Evolutionary conservation across 2,113 vertebrate species (phyloP), one percentile per base, ranked within the genome.

Genomic region (Mesoclemmys tuberculata): DNA sequence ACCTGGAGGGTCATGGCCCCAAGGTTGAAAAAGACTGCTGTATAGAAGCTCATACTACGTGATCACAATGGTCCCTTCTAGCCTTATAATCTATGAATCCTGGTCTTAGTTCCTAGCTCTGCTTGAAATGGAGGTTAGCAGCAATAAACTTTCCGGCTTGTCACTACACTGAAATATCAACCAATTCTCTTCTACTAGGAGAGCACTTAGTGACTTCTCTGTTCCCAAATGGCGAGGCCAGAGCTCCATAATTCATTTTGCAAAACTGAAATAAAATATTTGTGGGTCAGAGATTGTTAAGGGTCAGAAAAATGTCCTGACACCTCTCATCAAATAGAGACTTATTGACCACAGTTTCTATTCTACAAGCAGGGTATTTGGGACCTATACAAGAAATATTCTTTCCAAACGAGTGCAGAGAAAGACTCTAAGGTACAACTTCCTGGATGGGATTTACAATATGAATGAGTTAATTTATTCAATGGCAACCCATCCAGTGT

Each of bases 231-330:
- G 85, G 58, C 85, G 61, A 80, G 52, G 41, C 64, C 84, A 35
- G 27, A 38, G 31, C 24, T 90, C 64, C 74, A n/a, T 80, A 79
- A 85, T 29, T 84, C 51, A 84, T 85, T 56, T 88, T 56, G 85
- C 85, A 93, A 90, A 95, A 93, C 0, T 81, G 48, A 94, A 96
- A 96, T 90, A 48, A 13, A 89, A 9, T 88, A 82, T 92, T 93
- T 92, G 75, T 48, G 79, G 77, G 82, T 88, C 74, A 75, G 49
- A 48, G n/a, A 13, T 82, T 8, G 5, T 5, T 68, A 81, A 92
- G n/a, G 55, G 88, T 88, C 75, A 83, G 75, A 87, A 90, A 86
- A 82, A 49, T 49, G n/a, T 54, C 10, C 54, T 51, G 74, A 75
- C 10, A 41, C 0, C 1, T 90, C 89, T 41, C 4, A 75, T 77